phyloP scores from a whole-genome alignment of 2,797 vertebrate genomes.

The Ataeniobius toweri region DNA sequence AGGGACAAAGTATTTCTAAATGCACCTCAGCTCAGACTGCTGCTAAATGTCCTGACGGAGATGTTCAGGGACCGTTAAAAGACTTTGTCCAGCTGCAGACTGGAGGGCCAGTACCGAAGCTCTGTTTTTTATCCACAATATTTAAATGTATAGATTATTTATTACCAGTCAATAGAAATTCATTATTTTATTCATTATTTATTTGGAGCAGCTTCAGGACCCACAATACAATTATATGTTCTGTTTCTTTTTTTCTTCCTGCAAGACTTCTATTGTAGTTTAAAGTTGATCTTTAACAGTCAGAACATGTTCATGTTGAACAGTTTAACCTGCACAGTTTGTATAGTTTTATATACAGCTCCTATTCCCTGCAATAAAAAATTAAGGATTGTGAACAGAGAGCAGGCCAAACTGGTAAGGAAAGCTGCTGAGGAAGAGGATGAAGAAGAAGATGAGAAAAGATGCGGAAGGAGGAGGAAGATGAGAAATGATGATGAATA shows the following conservation, averaged over 20 bases:
- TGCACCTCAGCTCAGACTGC: not conserved
- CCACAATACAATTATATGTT: not conserved
- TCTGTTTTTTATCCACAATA: too few relatives aligned
- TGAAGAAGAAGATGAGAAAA: not conserved
- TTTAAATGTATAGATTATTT: constrained; percentile 1
- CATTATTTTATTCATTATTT: not conserved
- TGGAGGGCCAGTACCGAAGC: too few relatives aligned
- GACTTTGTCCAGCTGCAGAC: too few relatives aligned
- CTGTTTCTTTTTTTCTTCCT: too few relatives aligned
- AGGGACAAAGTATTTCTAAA: constrained; percentile 9
- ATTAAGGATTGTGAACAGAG: not conserved
- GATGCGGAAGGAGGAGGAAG: not conserved
- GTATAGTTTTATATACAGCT: not conserved
- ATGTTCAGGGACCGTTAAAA: not conserved
- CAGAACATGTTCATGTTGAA: constrained; percentile 4
- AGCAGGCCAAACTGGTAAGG: not conserved
- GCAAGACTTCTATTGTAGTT: not conserved
- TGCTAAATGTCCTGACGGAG: not conserved
- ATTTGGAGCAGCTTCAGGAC: not conserved
- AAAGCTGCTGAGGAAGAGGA: not conserved
- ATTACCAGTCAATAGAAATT: not conserved
- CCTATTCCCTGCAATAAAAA: not conserved
- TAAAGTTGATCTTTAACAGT: too few relatives aligned
- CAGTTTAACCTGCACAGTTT: not conserved
- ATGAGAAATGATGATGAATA: not conserved